Conservation (phyloP, 2,113 vertebrate species). For the Neomonachus schauinslandi region DNA sequence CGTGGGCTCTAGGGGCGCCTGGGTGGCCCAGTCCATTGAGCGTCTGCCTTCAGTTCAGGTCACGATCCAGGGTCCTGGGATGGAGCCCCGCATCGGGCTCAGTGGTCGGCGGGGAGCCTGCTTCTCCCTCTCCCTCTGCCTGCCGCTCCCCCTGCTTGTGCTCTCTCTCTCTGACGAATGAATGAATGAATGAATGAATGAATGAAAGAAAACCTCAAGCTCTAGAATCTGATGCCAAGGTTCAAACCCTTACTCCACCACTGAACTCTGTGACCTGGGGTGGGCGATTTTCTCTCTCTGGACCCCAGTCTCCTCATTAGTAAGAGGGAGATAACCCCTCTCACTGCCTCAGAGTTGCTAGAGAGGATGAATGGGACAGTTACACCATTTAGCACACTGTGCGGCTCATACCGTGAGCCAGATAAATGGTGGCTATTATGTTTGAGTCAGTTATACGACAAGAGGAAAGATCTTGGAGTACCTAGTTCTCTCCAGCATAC, state of each 20-base stretch:
- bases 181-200: too few species aligned
- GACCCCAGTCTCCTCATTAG: neutral
- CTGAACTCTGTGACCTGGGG: neutral
- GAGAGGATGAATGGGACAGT: neutral
- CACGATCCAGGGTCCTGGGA: too few species aligned
- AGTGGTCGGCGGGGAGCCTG: too few species aligned
- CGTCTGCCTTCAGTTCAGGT: too few species aligned
- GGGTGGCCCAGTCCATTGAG: too few species aligned
- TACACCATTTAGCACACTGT: neutral
- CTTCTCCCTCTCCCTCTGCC: too few species aligned
- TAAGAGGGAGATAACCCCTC: neutral
- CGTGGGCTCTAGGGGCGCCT: neutral
- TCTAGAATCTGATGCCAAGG: neutral
- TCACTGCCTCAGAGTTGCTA: neutral
- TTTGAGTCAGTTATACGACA: neutral
- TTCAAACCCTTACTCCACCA: neutral
- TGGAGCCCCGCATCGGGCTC: too few species aligned
- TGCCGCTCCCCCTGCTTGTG: too few species aligned
- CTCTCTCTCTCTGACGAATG: too few species aligned
- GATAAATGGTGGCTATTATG: neutral
- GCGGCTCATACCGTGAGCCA: neutral
- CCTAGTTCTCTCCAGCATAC: neutral
- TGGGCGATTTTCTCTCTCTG: neutral
- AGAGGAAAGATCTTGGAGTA: neutral
- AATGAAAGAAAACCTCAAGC: too few species aligned